Evolutionary conservation across 2,888 invertebrate species (phyloP).

Genomic region (Drosophila greeni): DNA sequence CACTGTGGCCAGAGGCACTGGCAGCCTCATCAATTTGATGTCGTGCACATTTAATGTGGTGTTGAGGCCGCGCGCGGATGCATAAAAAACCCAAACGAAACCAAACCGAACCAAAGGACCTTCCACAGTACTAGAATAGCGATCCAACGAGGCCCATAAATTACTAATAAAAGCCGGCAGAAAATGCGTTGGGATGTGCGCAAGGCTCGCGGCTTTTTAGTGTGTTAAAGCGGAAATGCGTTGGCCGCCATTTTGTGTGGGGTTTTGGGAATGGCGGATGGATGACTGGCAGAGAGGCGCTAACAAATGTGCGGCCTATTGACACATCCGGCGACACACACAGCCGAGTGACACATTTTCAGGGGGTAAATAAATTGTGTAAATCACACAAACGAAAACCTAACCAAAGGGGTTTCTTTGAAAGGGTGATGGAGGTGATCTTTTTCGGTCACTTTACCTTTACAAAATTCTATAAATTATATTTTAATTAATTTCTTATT

Average conservation of each 20-base stretch:
- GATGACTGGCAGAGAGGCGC: slow-evolving; percentile 17
- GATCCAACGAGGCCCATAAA: slow-evolving; percentile 53
- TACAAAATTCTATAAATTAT: too few species aligned
- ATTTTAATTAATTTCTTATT: too few species aligned
- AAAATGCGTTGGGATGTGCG: slow-evolving; percentile 15
- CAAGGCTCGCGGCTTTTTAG: slow-evolving; percentile 20
- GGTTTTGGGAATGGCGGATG: too few species aligned
- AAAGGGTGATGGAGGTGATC: slow-evolving; percentile 1
- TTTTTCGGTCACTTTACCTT: background rate
- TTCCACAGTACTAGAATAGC: slow-evolving; percentile 3
- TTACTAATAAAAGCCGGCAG: slow-evolving; percentile 62
- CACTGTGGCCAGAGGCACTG: slow-evolving; percentile 44
- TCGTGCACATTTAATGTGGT: slow-evolving; percentile 64
- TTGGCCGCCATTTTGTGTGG: slow-evolving; percentile 29
- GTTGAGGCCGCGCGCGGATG: slow-evolving; percentile 51
- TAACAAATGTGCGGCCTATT: slow-evolving; percentile 45
- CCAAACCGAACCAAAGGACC: background rate
- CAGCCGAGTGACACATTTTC: slow-evolving; percentile 37
- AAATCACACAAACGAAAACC: slow-evolving; percentile 25
- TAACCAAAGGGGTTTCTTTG: slow-evolving; percentile 12
- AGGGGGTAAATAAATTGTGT: slow-evolving; percentile 33
- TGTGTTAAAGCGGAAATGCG: slow-evolving; percentile 48
- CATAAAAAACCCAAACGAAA: slow-evolving; percentile 44
- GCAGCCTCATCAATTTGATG: slow-evolving; percentile 69
- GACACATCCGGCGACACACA: slow-evolving; percentile 38